phyloP scores from a whole-genome alignment of 2,888 invertebrate species.

The Aphodius granarius region DNA sequence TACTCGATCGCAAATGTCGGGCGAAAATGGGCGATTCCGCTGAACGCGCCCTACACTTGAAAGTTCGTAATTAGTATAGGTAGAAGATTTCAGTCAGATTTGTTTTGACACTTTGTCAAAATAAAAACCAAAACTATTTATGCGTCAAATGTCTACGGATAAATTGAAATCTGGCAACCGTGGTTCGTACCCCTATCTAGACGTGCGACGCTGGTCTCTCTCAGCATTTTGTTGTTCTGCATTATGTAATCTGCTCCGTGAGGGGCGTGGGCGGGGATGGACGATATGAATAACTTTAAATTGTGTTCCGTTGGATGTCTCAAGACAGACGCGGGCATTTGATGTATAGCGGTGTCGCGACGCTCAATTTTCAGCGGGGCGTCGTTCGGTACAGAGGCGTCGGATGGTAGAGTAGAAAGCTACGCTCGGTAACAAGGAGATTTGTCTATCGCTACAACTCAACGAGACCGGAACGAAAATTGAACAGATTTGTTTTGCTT shows the following conservation, averaged over 20 bases:
- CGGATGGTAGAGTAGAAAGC: background rate
- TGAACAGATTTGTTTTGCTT: background rate
- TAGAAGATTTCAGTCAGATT: too few species aligned
- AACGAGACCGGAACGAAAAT: background rate
- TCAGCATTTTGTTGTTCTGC: background rate
- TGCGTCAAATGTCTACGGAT: too few species aligned
- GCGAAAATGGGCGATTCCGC: too few species aligned
- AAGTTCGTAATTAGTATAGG: too few species aligned
- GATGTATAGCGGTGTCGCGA: background rate
- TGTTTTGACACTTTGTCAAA: too few species aligned
- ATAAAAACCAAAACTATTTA: too few species aligned
- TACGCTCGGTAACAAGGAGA: background rate
- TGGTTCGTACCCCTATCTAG: too few species aligned
- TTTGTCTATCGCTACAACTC: background rate
- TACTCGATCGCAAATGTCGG: too few species aligned
- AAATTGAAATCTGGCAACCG: too few species aligned
- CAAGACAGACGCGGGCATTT: background rate
- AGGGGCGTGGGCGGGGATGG: background rate
- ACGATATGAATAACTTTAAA: background rate
- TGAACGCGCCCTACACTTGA: too few species aligned
- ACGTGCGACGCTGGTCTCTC: background rate
- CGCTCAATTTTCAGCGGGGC: background rate
- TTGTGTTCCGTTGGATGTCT: background rate
- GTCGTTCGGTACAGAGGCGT: too few species aligned
- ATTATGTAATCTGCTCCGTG: background rate